Base-by-base conservation (phyloP, 2,888 invertebrate genomes). In the Vannuccia rotundouncinata region DNA sequence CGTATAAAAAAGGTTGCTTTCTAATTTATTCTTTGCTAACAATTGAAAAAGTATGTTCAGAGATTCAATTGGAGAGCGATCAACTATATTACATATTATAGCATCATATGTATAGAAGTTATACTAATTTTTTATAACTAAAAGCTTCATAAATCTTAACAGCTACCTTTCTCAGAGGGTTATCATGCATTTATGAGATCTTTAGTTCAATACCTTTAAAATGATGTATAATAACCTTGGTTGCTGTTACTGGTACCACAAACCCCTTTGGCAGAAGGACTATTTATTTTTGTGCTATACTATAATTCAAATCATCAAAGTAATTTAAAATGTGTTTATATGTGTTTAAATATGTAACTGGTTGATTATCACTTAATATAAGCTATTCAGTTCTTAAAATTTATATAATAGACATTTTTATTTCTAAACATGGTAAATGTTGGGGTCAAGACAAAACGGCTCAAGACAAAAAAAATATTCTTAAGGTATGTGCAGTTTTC, bases 191-290 rank as follows among this genome's bases (percentile, higher is more conserved):
- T 13, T 66, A 66, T 66, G 22, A 66, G 25, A 22, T 66, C 66
- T 27, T 22, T 66, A 66, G 66, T 66, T 22, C 17, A 66, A 66
- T 5, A 66, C 66, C 66, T 66, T 66, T 66, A 66, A 66, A 66
- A 66, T 22, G 66, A 66, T 66, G 22, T 66, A 66, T 66, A 66
- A 66, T 22, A 13, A 66, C 66, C 22, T 22, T 66, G 66, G 66
- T 66, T 66, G 66, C 66, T 66, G 66, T 66, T 66, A 66, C 66
- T 66, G 25, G 66, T 66, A 66, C 66, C 22, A n/a, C 66, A 27
- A 27, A 66, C 66, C 66, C 66, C 5, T 22, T 66, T 66, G 66
- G 66, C 66, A 66, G 66, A 66, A 66, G 22, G 10, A 66, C 66
- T 66, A 66, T 66, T 22, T n/a, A n/a, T n/a, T n/a, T n/a, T n/a